Base-by-base conservation (phyloP, 2,888 invertebrate genomes). In the Mermis nigrescens region DNA sequence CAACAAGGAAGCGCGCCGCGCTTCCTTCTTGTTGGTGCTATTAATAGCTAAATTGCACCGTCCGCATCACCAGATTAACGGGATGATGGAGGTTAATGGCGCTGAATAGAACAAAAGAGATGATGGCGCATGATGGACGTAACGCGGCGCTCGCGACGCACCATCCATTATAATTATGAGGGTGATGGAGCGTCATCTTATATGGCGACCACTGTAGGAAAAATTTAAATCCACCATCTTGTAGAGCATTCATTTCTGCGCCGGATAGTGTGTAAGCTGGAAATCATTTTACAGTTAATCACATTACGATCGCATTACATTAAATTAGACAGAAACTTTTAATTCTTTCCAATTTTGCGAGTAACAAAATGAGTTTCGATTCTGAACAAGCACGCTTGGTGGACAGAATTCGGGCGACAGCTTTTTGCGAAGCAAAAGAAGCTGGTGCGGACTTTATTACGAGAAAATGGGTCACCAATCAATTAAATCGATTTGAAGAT, bases 181-280 rank as follows among this genome's bases (percentile, higher is more conserved):
- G n/a, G n/a, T n/a, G n/a, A n/a, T n/a, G n/a, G n/a, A n/a, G n/a
- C n/a, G n/a, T n/a, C n/a, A n/a, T n/a, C n/a, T n/a, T n/a, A n/a
- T n/a, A n/a, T n/a, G n/a, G n/a, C n/a, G n/a, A n/a, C n/a, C n/a
- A n/a, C n/a, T n/a, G n/a, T n/a, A n/a, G n/a, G 38, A 38, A 38
- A 38, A 38, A 38, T 7, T 12, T 38, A 38, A 38, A 38, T 12
- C 38, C 7, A 48, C 19, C 24, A 48, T 12, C 48, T 48, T 48
- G 48, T 48, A 48, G 48, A 24, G 24, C 12, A 48, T 48, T 48
- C 48, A 48, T n/a, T 48, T 48, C 48, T 48, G 48, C 48, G 7
- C 24, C 12, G 48, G 48, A 12, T 19, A 38, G 48, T 4, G 48
- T 48, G 12, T n/a, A 48, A 48, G 7, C 24, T 48, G 24, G 48